Percentiles rank a stretch among this genome's conserved stretches.
Evolutionary conservation across 2,888 invertebrate genomes (phyloP).

Genomic region (Hololepta plana): DNA sequence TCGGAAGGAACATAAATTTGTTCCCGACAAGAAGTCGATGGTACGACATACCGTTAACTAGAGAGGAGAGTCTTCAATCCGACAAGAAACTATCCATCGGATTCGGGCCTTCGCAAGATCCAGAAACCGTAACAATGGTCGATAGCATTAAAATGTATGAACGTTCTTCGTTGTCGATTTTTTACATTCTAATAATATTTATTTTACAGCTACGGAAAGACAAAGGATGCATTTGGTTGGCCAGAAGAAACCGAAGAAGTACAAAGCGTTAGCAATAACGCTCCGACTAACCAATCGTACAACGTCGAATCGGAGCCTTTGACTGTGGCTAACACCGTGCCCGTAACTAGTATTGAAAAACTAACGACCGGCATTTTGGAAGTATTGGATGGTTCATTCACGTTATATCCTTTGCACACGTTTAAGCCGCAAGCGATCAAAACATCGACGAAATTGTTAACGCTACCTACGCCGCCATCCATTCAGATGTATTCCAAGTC

Average conservation of each 20-base stretch:
- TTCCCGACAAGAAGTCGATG: constrained; percentile 64
- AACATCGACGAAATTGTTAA: constrained; percentile 44
- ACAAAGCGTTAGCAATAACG: constrained; percentile 18
- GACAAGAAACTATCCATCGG: constrained; percentile 76
- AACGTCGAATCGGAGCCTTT: constrained; percentile 16
- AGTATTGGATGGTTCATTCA: constrained; percentile 55
- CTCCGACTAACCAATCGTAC: constrained; percentile 37
- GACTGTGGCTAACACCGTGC: background rate
- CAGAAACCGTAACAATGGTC: constrained; percentile 77
- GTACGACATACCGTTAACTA: constrained; percentile 88
- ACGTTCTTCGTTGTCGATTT: constrained; percentile 1
- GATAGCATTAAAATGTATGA: constrained; percentile 76
- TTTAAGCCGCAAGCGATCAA: constrained; percentile 39
- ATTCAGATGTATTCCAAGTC: constrained; percentile 68
- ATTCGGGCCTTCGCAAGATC: constrained; percentile 73
- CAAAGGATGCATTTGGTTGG: constrained; percentile 93
- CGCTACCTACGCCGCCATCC: constrained; percentile 49
- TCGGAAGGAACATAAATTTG: constrained; percentile 57
- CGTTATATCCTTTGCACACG: constrained; percentile 29
- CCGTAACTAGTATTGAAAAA: constrained; percentile 8
- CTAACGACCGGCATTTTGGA: constrained; percentile 40
- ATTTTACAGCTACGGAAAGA: constrained; percentile 63
- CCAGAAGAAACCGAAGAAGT: constrained; percentile 92
- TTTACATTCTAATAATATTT: constrained; percentile 2
- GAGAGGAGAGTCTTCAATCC: constrained; percentile 82